Evolutionary conservation across 2,888 invertebrate species (phyloP).

Genomic region (Scelioninae gen. 2): DNA sequence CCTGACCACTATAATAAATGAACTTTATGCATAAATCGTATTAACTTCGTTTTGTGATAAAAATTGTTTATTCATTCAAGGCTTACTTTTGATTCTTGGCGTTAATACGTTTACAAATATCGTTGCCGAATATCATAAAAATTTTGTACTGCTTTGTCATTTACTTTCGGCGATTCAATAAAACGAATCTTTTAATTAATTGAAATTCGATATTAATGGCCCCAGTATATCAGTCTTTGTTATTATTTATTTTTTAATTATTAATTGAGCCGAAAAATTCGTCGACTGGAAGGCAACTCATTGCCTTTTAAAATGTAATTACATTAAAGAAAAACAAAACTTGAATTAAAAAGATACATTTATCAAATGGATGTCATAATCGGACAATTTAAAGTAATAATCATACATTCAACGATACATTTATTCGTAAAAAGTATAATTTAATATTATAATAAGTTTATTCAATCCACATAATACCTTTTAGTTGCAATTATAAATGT

Average conservation of each 20-base stretch:
- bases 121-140: conserved; percentile 27
- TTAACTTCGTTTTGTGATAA: conserved; percentile 8
- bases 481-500: too few relatives aligned
- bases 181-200: conserved; percentile 15
- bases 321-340: conserved; percentile 8
- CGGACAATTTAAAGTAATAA: conserved; percentile 4
- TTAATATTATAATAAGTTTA: too few relatives aligned
- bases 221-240: conserved; percentile 74
- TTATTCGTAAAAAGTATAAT: too few relatives aligned
- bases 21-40: conserved; percentile 16
- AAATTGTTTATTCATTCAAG: conserved; percentile 35
- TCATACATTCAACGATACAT: not conserved
- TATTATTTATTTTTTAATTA: conserved; percentile 40
- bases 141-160: conserved; percentile 29
- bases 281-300: conserved; percentile 31
- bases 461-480: too few relatives aligned
- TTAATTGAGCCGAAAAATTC: conserved; percentile 50
- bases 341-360: conserved; percentile 10
- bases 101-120: conserved; percentile 21
- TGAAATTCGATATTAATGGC: conserved; percentile 69
- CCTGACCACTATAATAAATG: too few relatives aligned
- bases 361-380: conserved; percentile 39
- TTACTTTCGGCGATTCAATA: conserved; percentile 45
- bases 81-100: conserved; percentile 15
- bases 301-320: conserved; percentile 26